phyloP scores from a whole-genome alignment of 2,888 invertebrate species.

The Cistogaster globosa region DNA sequence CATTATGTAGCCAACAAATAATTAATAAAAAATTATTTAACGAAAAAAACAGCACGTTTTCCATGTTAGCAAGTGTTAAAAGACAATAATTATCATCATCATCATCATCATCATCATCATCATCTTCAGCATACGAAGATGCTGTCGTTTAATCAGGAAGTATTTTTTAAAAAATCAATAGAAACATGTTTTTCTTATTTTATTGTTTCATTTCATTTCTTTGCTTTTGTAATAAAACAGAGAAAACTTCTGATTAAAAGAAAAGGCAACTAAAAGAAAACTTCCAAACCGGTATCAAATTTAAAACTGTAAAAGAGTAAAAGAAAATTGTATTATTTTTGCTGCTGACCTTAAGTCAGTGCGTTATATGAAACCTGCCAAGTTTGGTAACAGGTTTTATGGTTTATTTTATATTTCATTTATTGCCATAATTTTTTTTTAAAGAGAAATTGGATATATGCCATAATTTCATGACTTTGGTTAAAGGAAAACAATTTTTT shows the following conservation, averaged over 20 bases:
- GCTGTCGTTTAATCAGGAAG: slow-evolving; percentile 64
- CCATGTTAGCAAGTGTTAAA: slow-evolving; percentile 67
- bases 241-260: slow-evolving; percentile 27
- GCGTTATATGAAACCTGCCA: slow-evolving; percentile 14
- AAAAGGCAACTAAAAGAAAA: slow-evolving; percentile 39
- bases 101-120: slow-evolving; percentile 1
- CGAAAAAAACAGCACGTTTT: slow-evolving; percentile 31
- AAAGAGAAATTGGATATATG: slow-evolving; percentile 26
- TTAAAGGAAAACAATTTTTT: slow-evolving; percentile 30
- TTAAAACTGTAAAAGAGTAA: slow-evolving; percentile 20
- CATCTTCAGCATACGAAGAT: slow-evolving; percentile 31
- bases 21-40: slow-evolving; percentile 47
- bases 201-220: not conserved
- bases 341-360: slow-evolving; percentile 65
- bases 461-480: slow-evolving; percentile 45
- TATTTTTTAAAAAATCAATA: slow-evolving; percentile 52
- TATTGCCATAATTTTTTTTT: slow-evolving; percentile 27
- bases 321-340: slow-evolving; percentile 41
- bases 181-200: slow-evolving; percentile 61
- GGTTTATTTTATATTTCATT: slow-evolving; percentile 24
- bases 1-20: slow-evolving; percentile 5
- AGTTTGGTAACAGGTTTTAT: slow-evolving; percentile 63
- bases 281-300: slow-evolving; percentile 50
- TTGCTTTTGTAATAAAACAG: slow-evolving; percentile 20
- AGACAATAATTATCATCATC: slow-evolving; percentile 19